Conservation (phyloP, 2,888 invertebrate species). For the Homarus gammarus region DNA sequence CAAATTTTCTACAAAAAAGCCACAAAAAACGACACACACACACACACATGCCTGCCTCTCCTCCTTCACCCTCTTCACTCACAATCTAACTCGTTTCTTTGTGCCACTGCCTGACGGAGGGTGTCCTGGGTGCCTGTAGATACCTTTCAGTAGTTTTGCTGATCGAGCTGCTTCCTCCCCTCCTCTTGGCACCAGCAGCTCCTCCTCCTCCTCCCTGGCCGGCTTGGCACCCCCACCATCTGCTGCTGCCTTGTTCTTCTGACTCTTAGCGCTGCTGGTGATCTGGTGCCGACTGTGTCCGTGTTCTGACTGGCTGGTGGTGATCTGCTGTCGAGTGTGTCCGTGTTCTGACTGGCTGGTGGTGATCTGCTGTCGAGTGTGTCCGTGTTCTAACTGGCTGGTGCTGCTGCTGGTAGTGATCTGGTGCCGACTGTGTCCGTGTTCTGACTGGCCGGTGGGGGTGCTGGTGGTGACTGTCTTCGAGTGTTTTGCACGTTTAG, state of each 20-base stretch:
- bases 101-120: not conserved
- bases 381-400: not conserved
- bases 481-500: no score
- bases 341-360: not conserved
- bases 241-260: not conserved
- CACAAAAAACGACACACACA: not conserved
- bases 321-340: not conserved
- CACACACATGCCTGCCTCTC: no score
- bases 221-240: not conserved
- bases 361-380: not conserved
- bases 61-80: slow-evolving; percentile 23
- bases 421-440: not conserved
- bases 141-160: slow-evolving; percentile 38
- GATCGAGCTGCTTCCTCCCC: slow-evolving; percentile 22
- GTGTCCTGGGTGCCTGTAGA: slow-evolving; percentile 27
- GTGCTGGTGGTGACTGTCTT: not conserved
- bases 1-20: not conserved
- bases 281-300: not conserved
- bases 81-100: slow-evolving; percentile 53
- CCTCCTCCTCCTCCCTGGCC: not conserved
- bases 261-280: not conserved
- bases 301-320: not conserved
- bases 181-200: not conserved
- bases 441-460: not conserved
- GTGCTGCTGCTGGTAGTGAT: not conserved